Conservation (phyloP, 2,113 vertebrate genomes). For the Megalops atlanticus region DNA sequence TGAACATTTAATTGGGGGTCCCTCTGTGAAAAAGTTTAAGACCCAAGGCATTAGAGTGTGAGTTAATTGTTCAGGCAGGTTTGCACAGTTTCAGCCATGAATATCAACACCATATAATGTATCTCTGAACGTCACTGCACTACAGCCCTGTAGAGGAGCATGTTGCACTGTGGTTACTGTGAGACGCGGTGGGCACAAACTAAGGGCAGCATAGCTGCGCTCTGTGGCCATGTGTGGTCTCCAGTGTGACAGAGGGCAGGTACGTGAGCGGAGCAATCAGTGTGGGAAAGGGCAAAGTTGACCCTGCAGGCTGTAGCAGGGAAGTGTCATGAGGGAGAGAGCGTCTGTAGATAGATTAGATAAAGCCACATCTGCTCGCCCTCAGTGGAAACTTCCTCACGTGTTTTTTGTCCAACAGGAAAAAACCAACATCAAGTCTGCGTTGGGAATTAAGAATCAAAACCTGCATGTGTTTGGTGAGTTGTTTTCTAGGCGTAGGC, state of each 20-base stretch:
- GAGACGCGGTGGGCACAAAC: neutral
- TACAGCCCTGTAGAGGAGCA: neutral
- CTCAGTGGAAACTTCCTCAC: constrained; percentile 1
- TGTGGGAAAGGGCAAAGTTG: constrained; percentile 28
- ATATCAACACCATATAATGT: too few species aligned
- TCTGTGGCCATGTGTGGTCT: neutral
- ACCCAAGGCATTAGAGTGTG: too few species aligned
- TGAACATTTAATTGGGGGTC: too few species aligned
- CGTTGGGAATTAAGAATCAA: neutral
- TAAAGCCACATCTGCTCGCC: constrained; percentile 17
- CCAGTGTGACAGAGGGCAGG: neutral
- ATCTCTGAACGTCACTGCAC: too few species aligned
- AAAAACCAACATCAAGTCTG: constrained; percentile 12
- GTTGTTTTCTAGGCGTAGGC: constrained; percentile 1
- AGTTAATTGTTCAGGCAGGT: too few species aligned
- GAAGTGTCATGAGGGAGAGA: constrained; percentile 5
- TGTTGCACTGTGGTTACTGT: neutral
- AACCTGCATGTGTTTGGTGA: constrained; percentile 10
- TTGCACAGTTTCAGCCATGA: too few species aligned
- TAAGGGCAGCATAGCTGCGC: neutral
- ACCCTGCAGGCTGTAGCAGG: constrained; percentile 18
- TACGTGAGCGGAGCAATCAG: neutral
- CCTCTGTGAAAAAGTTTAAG: too few species aligned
- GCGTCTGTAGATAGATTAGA: constrained; percentile 25
- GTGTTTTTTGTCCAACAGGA: constrained; percentile 21